Base-by-base conservation (phyloP, 2,113 vertebrate genomes). In the Sebastes fasciatus region DNA sequence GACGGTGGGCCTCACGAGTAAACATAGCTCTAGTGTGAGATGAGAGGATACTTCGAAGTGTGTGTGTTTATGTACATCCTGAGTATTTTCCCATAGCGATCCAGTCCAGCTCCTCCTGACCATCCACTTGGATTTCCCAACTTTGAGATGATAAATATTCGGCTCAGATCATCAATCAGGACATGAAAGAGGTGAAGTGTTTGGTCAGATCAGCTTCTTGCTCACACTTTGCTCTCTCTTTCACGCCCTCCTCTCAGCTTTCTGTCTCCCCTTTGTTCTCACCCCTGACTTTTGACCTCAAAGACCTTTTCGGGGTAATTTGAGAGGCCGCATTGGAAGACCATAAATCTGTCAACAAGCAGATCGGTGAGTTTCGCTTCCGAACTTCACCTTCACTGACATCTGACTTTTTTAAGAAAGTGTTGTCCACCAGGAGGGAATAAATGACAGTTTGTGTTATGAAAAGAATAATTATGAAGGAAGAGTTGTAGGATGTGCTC, bases 21-120 rank as follows among this genome's bases (percentile, higher is more conserved):
- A 89, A 92, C 80, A 90, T 72, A 80, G 40, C 82, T 79, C 11
- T 16, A 11, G 74, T 54, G 54, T 88, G 89, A 63, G 79, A 83
- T 66, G 72, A 51, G 68, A 87, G 66, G 88, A 51, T 48, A 69
- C 73, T 66, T n/a, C 0, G 0, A 17, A 42, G 42, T 3, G 49
- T 40, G 34, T 43, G 19, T 63, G 46, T 54, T 7, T 21, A 2
- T 70, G 48, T 23, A 51, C 17, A 23, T 23, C 6, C 34, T 13
- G 49, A 72, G 61, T 17, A 57, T n/a, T 65, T 62, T 87, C 58
- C 55, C 21, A 55, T 8, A 42, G 14, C 62, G 7, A 55, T 55
- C 2, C 9, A 62, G 16, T 67, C 45, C 1, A 9, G 11, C 10
- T 52, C 62, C 16, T 80, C 75, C 60, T 45, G 9, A 45, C 49